Evolutionary conservation across 2,113 vertebrate species (phyloP).

Genomic region (Panurus biarmicus): DNA sequence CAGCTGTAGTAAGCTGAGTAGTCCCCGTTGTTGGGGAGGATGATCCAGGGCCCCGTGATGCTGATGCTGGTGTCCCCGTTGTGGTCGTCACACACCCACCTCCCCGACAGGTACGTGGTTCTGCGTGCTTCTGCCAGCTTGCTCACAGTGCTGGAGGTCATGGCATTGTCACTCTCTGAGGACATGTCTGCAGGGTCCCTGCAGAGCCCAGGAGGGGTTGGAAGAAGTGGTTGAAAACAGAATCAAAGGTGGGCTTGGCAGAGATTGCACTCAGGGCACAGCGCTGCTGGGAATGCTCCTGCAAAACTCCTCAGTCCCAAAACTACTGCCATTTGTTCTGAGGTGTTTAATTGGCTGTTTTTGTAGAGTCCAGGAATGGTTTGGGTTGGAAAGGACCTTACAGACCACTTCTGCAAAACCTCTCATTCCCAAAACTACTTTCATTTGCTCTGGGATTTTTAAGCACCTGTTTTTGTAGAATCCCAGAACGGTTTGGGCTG

Average conservation of each 20-base stretch:
- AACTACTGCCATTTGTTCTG: background rate
- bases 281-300: background rate
- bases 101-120: constrained; percentile 93
- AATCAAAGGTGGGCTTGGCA: accelerated
- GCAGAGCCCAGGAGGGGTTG: background rate
- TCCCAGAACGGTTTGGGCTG: background rate
- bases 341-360: background rate
- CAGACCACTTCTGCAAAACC: background rate
- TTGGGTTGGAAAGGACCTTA: background rate
- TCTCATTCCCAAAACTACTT: background rate
- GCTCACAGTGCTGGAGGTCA: constrained; percentile 96
- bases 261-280: background rate
- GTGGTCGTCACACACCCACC: constrained; percentile 97
- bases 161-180: constrained; percentile 82
- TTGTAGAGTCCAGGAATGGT: background rate
- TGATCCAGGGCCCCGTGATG: constrained; percentile 87
- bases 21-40: constrained; percentile 91
- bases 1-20: constrained; percentile 95
- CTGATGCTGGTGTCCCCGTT: constrained; percentile 96
- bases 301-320: background rate
- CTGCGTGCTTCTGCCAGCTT: constrained; percentile 92
- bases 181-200: constrained; percentile 87
- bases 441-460: background rate
- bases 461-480: background rate
- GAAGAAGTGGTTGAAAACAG: background rate